Evolutionary conservation across 2,888 invertebrate species (phyloP).

Genomic region (Apodemia zela): DNA sequence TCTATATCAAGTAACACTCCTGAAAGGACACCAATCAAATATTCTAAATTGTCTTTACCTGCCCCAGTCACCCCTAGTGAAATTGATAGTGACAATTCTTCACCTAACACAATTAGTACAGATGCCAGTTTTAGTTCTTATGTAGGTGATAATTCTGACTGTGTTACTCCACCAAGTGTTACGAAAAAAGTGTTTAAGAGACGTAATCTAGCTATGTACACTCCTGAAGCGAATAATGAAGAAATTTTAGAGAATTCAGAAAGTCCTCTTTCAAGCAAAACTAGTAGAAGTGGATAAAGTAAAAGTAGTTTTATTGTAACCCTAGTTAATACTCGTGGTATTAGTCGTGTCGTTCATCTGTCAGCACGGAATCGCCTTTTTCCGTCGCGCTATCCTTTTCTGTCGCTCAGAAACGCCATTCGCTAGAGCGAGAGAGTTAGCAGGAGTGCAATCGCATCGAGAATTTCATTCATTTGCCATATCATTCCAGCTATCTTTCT

Average conservation of each 20-base stretch:
- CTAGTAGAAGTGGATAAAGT: constrained; percentile 34
- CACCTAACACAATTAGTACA: constrained; percentile 38
- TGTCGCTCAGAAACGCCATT: too few relatives aligned
- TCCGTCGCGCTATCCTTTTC: too few relatives aligned
- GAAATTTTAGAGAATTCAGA: constrained; percentile 42
- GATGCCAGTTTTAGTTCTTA: constrained; percentile 43
- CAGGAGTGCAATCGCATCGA: too few relatives aligned
- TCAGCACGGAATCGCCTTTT: too few relatives aligned
- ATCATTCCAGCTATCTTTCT: too few relatives aligned
- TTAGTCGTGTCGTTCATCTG: too few relatives aligned
- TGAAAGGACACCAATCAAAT: constrained; percentile 48
- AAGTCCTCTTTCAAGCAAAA: constrained; percentile 51
- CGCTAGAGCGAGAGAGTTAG: too few relatives aligned
- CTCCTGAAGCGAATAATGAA: constrained; percentile 50
- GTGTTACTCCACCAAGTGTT: constrained; percentile 48
- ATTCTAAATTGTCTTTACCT: constrained; percentile 57
- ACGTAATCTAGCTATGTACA: constrained; percentile 66
- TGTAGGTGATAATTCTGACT: constrained; percentile 43
- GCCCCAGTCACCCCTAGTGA: constrained; percentile 60
- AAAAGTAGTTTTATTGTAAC: neutral
- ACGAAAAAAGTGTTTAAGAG: constrained; percentile 65
- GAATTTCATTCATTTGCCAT: too few relatives aligned
- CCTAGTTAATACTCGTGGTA: neutral
- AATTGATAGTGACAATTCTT: constrained; percentile 40
- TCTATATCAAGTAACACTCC: constrained; percentile 21